phyloP scores from a whole-genome alignment of 2,888 invertebrate species.

The Caenorhabditis sp. region DNA sequence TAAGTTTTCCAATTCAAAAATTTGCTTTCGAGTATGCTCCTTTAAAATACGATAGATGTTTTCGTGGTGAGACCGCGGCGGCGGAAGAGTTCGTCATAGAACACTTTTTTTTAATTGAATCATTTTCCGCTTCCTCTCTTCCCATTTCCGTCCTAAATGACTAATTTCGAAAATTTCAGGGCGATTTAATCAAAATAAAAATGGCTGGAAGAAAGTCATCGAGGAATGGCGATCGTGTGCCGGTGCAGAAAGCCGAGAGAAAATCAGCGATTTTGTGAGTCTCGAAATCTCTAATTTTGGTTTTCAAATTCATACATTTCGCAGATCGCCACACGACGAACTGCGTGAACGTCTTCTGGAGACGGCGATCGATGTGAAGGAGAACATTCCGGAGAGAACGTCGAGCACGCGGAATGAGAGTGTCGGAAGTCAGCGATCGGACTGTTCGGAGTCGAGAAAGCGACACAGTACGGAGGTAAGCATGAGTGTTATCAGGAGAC shows the following conservation, averaged over 20 bases:
- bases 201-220: constrained; percentile 59
- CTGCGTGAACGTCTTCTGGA: constrained; percentile 56
- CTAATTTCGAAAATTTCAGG: constrained; percentile 26
- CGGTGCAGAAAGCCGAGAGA: constrained; percentile 24
- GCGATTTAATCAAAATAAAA: constrained; percentile 31
- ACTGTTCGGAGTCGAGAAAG: constrained; percentile 44
- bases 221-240: constrained; percentile 13
- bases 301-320: not conserved
- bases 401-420: constrained; percentile 12
- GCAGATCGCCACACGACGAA: constrained; percentile 58
- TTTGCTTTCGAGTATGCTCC: no score
- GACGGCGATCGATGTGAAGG: constrained; percentile 58
- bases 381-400: constrained; percentile 52
- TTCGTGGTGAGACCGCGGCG: no score
- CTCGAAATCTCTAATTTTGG: not conserved
- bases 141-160: no score
- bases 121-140: not conserved
- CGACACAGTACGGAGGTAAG: constrained; percentile 47
- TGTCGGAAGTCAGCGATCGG: constrained; percentile 13
- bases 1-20: no score
- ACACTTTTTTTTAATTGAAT: no score
- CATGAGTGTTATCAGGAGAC: constrained; percentile 19
- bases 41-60: no score
- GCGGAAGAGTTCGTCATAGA: no score
- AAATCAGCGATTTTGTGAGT: constrained; percentile 53